phyloP scores from a whole-genome alignment of 2,888 invertebrate genomes.

The Lissonota sp. region DNA sequence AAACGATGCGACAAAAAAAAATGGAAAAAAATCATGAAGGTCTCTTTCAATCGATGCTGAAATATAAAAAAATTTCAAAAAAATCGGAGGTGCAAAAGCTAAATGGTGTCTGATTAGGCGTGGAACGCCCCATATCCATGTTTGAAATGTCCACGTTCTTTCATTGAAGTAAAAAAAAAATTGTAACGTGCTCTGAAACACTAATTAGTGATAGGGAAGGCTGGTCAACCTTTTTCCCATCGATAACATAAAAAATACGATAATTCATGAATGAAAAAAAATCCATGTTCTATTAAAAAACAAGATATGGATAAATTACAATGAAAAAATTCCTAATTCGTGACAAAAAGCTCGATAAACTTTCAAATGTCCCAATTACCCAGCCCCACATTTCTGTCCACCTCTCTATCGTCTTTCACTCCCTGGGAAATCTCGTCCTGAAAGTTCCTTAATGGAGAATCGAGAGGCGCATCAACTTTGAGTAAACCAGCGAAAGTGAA shows the following conservation, averaged over 20 bases:
- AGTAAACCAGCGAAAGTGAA: neutral
- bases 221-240: neutral
- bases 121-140: too few species aligned
- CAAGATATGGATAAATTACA: slow-evolving; percentile 20
- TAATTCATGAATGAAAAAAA: too few species aligned
- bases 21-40: too few species aligned
- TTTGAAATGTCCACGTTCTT: too few species aligned
- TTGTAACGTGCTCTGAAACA: neutral
- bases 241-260: too few species aligned
- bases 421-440: neutral
- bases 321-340: slow-evolving; percentile 20
- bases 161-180: slow-evolving; percentile 8
- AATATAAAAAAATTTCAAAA: too few species aligned
- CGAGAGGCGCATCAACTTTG: slow-evolving; percentile 17
- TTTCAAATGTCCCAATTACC: slow-evolving; percentile 1
- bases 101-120: too few species aligned
- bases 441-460: slow-evolving; percentile 47
- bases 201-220: slow-evolving; percentile 2
- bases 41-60: too few species aligned
- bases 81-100: too few species aligned
- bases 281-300: too few species aligned
- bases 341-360: slow-evolving; percentile 12
- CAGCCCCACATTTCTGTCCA: neutral
- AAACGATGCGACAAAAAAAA: too few species aligned
- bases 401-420: neutral